These are phyloP conservation scores for Troglohyphantes excavatus DNA, from an alignment of 2,888 invertebrate species.

Conservation along the genomic window DNA sequence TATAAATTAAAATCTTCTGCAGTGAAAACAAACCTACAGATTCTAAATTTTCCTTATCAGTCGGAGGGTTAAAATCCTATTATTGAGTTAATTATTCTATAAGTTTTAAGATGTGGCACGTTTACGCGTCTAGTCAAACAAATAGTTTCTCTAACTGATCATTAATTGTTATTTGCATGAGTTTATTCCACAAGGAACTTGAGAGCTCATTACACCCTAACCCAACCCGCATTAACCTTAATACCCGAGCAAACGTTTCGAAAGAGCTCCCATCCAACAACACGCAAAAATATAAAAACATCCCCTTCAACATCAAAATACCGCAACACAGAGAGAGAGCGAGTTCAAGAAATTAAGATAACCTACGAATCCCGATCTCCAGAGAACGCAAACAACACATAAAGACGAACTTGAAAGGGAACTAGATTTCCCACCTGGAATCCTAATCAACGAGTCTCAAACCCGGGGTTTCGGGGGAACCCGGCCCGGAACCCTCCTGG, in stretches of 20 bases:
- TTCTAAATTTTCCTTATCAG: no score
- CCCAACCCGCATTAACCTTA: not conserved
- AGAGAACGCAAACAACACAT: not conserved
- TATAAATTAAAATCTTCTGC: no score
- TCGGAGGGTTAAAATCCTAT: no score
- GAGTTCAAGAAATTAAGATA: not conserved
- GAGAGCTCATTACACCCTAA: not conserved
- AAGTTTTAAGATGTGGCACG: no score
- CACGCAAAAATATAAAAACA: not conserved
- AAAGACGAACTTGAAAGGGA: slow-evolving; percentile 14
- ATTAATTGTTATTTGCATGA: no score
- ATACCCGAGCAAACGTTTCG: not conserved
- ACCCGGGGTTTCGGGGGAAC: not conserved
- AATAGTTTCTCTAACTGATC: no score
- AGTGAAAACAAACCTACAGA: no score
- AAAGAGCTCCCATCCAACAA: not conserved
- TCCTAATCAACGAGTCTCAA: slow-evolving; percentile 40
- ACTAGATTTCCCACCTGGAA: slow-evolving; percentile 42
- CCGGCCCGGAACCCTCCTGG: slow-evolving; percentile 5
- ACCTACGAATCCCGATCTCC: not conserved
- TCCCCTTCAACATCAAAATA: not conserved
- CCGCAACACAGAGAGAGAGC: not conserved
- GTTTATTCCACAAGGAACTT: no score
- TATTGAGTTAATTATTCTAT: no score
- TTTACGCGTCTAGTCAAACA: no score